phyloP scores from a whole-genome alignment of 2,888 invertebrate genomes.

The Cephonodes hylas region DNA sequence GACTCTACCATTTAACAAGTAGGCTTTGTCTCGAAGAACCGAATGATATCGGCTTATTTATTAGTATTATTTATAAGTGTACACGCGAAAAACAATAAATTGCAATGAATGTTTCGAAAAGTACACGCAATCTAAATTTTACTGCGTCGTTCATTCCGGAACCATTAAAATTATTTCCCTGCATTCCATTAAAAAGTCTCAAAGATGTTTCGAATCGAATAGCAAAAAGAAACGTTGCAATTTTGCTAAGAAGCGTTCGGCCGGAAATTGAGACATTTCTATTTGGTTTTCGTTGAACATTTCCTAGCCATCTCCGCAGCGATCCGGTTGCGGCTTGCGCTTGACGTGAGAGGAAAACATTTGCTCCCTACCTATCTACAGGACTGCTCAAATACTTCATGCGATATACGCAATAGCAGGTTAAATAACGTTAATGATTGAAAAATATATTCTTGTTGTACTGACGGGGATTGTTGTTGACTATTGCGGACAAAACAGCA shows the following conservation, averaged over 20 bases:
- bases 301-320: slow-evolving; percentile 62
- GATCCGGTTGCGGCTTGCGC: slow-evolving; percentile 52
- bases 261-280: slow-evolving; percentile 77
- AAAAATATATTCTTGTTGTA: background rate
- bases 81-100: too few species aligned
- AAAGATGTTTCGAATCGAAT: slow-evolving; percentile 46
- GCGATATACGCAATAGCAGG: background rate
- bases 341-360: slow-evolving; percentile 41
- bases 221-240: slow-evolving; percentile 51
- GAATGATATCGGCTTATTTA: too few species aligned
- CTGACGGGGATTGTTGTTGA: background rate
- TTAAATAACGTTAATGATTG: background rate
- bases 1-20: too few species aligned
- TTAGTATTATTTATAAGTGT: too few species aligned
- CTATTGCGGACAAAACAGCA: too few species aligned
- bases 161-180: background rate
- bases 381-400: slow-evolving; percentile 25
- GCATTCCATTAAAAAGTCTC: background rate
- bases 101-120: too few species aligned
- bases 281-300: slow-evolving; percentile 70
- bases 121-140: background rate
- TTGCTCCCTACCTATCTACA: slow-evolving; percentile 44
- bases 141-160: background rate
- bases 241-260: slow-evolving; percentile 55
- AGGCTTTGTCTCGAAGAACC: too few species aligned